Evolutionary conservation across 2,888 invertebrate genomes (phyloP), one percentile per base, ranked within the genome.

Genomic region (Arctia plantaginis): DNA sequence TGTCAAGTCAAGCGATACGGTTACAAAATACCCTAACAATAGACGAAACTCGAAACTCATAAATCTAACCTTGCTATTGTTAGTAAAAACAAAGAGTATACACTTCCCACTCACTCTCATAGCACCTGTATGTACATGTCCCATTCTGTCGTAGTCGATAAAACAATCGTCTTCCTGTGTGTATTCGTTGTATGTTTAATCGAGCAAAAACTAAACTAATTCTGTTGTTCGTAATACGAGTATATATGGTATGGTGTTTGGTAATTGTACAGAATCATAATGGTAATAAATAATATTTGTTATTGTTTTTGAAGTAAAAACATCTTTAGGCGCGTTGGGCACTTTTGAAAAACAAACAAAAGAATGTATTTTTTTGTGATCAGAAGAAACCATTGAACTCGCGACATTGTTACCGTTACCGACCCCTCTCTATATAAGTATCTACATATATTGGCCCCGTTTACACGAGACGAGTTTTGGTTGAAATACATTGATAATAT

Each of bases 61-160:
- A 88, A 88, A 88, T 87, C 82, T 76, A 80, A 72, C 79, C 77
- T 65, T 79, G 76, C 82, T 82, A 87, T 88, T 88, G 88, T 88
- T 85, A 82, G 76, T 78, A 82, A 86, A 87, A 88, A 88, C 88
- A 88, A 88, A 84, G 83, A 76, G 69, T 72, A 47, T 69, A 12
- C 33, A 72, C 33, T 67, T 75, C 78, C 70, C 66, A 70, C 75
- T 62, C 71, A 27, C 78, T 68, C 62, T 51, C 51, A 4, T 10
- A 0, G 0, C 0, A 27, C 35, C 27, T 10, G 10, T 66, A 76
- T 83, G 70, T 30, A 0, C 51, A 20, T 51, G 23, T 80, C 74
- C 71, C 76, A 65, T 59, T 80, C 77, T 74, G 44, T n/a, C 55
- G 69, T 72, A 71, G 73, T 75, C 55, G 66, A 55, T 72, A 74